Percentiles rank a stretch among this genome's conserved stretches.
These are phyloP conservation scores for Canis aureus DNA, from an alignment of 2,113 vertebrate genomes.

Conservation along the genomic window DNA sequence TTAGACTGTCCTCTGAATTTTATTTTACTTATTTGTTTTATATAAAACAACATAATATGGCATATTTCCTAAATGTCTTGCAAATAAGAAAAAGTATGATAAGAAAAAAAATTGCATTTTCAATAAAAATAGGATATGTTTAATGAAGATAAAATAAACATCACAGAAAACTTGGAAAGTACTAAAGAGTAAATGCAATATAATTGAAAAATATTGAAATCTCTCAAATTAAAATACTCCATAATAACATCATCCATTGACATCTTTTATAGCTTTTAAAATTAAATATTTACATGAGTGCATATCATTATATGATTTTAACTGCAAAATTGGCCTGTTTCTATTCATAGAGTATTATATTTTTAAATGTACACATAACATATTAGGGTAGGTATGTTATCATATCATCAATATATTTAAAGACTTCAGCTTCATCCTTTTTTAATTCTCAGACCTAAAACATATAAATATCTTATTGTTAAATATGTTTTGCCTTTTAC, in stretches of 20 bases:
- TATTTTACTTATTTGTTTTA: not conserved
- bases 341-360: not conserved
- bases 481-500: not conserved
- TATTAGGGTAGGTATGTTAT: not conserved
- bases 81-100: not conserved
- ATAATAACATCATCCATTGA: not conserved
- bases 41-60: not conserved
- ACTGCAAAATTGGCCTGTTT: not conserved
- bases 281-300: not conserved
- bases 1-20: not conserved
- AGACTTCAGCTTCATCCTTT: not conserved
- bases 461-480: not conserved
- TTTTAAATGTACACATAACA: not conserved
- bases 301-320: not conserved
- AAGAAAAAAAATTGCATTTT: not conserved
- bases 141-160: not conserved
- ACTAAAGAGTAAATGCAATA: not conserved
- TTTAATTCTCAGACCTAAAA: not conserved
- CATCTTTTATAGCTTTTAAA: not conserved
- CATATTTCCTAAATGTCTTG: not conserved
- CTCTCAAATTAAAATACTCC: not conserved
- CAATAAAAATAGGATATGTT: not conserved
- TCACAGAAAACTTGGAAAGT: not conserved
- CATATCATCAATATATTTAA: not conserved
- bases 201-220: not conserved